Percentiles rank a stretch among this genome's conserved stretches.
Conservation (phyloP, 53 echinoderm and acorn worm species). For the Stichopus horrens region DNA sequence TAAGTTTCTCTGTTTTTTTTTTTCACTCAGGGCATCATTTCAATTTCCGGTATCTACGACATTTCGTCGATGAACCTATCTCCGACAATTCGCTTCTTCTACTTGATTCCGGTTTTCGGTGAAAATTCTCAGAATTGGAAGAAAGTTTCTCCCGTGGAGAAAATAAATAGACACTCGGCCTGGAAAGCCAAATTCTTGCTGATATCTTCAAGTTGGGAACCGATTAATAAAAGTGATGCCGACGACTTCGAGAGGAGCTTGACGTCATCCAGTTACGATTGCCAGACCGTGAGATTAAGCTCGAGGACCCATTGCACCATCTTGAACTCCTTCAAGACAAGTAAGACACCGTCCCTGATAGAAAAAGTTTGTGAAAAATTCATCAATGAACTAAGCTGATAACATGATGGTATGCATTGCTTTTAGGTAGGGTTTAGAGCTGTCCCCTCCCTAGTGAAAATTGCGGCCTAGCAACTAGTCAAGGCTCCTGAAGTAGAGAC, state of each 20-base stretch:
- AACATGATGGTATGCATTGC: background rate
- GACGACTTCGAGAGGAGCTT: conserved; percentile 8
- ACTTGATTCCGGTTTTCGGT: conserved; percentile 29
- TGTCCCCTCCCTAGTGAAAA: too few relatives aligned
- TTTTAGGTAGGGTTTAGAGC: too few relatives aligned
- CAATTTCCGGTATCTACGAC: conserved; percentile 18
- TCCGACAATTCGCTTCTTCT: background rate
- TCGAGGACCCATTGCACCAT: background rate
- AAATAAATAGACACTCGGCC: background rate
- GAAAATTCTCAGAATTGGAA: background rate
- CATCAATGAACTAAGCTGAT: background rate
- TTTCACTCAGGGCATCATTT: conserved; percentile 9
- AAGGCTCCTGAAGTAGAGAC: too few relatives aligned
- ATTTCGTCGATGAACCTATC: background rate
- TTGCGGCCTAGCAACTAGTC: too few relatives aligned
- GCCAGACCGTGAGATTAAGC: background rate
- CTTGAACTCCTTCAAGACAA: background rate
- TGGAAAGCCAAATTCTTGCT: conserved; percentile 4
- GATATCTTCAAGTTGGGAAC: conserved; percentile 23
- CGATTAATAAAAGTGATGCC: background rate
- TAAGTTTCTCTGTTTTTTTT: too few relatives aligned
- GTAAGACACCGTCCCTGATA: background rate
- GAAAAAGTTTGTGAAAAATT: conserved; percentile 6
- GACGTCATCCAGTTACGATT: background rate
- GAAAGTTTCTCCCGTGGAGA: conserved; percentile 4